Conservation (phyloP, 2,113 vertebrate species). For the Eleginops maclovinus region DNA sequence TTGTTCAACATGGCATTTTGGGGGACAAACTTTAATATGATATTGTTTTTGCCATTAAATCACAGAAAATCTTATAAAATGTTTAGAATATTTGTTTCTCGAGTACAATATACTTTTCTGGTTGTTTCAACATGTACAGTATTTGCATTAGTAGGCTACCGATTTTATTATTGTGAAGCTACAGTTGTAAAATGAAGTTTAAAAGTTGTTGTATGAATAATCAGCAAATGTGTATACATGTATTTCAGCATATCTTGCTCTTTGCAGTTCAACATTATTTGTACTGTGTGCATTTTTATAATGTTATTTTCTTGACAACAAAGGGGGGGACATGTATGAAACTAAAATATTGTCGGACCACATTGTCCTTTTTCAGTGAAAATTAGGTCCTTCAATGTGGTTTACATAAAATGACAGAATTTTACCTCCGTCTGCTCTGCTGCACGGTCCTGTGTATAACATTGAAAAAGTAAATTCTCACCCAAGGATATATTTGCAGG, state of each 20-base stretch:
- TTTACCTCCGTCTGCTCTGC: constrained; percentile 90
- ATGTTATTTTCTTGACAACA: constrained; percentile 98
- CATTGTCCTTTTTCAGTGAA: constrained; percentile 88
- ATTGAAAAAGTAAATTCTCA: constrained; percentile 87
- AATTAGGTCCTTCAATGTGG: constrained; percentile 94
- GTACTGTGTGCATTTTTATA: constrained; percentile 99
- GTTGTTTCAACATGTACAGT: constrained; percentile 90
- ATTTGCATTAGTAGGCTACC: constrained; percentile 92
- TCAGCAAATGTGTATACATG: constrained; percentile 92
- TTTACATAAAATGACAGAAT: constrained; percentile 92
- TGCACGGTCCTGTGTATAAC: constrained; percentile 89
- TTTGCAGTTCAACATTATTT: constrained; percentile 97
- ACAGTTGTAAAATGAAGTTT: constrained; percentile 83
- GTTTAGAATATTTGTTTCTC: constrained; percentile 80
- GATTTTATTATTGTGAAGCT: constrained; percentile 85
- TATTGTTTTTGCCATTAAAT: constrained; percentile 55
- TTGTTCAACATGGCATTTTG: constrained; percentile 23
- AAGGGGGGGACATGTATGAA: constrained; percentile 72
- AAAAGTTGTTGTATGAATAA: constrained; percentile 91
- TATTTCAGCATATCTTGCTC: constrained; percentile 93
- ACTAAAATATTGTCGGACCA: constrained; percentile 91
- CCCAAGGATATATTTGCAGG: constrained; percentile 93
- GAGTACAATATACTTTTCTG: constrained; percentile 90
- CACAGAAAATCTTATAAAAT: constrained; percentile 57
- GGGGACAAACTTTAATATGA: constrained; percentile 39